phyloP scores from a whole-genome alignment of 2,113 vertebrate genomes.

The Cyphomyrus plagiostoma region DNA sequence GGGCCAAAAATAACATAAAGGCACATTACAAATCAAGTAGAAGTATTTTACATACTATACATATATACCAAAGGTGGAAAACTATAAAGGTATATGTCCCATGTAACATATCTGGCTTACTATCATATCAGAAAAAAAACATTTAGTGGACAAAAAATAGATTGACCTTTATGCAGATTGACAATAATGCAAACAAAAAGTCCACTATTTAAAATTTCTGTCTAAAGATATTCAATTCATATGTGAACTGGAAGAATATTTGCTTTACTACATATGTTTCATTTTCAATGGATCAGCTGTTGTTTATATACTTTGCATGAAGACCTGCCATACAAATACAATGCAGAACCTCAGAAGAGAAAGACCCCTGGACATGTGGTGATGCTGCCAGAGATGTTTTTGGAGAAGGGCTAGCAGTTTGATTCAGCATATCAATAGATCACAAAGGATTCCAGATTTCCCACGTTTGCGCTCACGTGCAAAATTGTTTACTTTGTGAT shows the following conservation, averaged over 20 bases:
- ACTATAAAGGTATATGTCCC: neutral
- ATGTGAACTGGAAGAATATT: neutral
- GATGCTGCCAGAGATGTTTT: neutral
- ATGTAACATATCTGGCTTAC: neutral
- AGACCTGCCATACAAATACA: neutral
- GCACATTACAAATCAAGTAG: neutral
- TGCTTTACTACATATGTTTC: neutral
- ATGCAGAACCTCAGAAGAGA: neutral
- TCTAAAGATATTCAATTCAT: neutral
- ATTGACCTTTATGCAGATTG: neutral
- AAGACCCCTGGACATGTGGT: neutral
- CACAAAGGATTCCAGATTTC: neutral
- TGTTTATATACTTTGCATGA: neutral
- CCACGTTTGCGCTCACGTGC: neutral
- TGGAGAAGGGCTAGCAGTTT: neutral
- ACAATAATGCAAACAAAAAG: neutral
- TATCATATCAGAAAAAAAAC: neutral
- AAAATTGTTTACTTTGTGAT: neutral
- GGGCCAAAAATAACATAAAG: neutral
- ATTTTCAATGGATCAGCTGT: neutral
- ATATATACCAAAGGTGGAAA: neutral
- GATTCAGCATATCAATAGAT: neutral
- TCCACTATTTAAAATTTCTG: neutral
- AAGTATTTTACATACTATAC: neutral
- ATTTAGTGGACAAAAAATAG: neutral